A percentile compares a stretch with the other conserved stretches of the same genome.
These are phyloP conservation scores for Muscicapa striata DNA, from an alignment of 2,797 vertebrate species.

Conservation along the genomic window DNA sequence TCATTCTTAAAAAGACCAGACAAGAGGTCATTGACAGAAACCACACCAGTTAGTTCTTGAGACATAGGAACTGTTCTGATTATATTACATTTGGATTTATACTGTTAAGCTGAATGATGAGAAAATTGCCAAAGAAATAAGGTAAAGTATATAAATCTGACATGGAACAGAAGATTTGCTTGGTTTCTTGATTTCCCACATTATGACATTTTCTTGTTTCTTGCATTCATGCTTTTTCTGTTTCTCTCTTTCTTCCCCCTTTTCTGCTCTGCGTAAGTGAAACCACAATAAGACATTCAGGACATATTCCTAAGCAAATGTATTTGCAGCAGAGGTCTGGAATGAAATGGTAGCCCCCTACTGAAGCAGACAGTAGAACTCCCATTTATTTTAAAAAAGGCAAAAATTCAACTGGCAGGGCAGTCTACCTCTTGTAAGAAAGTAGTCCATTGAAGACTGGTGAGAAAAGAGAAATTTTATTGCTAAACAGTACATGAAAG, in stretches of 20 bases:
- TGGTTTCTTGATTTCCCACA: background rate
- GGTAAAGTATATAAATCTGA: background rate
- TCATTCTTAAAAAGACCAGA: background rate
- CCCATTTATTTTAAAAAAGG: background rate
- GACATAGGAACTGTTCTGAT: background rate
- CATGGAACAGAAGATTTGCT: background rate
- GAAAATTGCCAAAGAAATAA: background rate
- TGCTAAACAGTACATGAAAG: background rate
- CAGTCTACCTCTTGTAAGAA: background rate
- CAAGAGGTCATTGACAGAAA: slow-evolving; percentile 21
- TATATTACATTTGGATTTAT: slow-evolving; percentile 36
- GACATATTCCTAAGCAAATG: background rate
- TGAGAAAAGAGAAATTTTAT: background rate
- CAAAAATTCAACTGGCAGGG: background rate
- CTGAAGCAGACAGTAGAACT: background rate
- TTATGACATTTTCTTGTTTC: background rate
- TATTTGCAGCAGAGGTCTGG: background rate
- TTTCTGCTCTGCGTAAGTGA: background rate
- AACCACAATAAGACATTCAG: background rate
- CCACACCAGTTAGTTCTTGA: background rate
- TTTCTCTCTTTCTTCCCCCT: background rate
- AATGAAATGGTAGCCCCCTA: background rate
- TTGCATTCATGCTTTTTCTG: background rate
- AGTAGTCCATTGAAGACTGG: background rate
- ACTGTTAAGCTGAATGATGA: slow-evolving; percentile 2